These are phyloP conservation scores for Sebastes itinus DNA, from an alignment of 2,797 vertebrate species.

Conservation along the genomic window DNA sequence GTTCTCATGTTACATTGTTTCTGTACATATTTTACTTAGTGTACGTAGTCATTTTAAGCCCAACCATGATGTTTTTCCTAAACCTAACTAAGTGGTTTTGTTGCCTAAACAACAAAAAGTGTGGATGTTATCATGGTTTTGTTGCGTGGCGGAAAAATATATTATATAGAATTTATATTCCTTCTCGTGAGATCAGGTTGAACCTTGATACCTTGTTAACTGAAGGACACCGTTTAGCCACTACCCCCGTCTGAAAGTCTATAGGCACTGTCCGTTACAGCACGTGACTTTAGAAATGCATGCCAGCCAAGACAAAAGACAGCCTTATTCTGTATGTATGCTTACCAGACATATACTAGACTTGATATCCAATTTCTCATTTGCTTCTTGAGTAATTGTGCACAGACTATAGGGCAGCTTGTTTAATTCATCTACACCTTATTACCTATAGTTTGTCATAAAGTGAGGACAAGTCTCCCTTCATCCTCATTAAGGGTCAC, in stretches of 20 bases:
- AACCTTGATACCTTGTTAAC: background rate
- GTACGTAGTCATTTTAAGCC: too few species aligned
- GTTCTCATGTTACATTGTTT: too few species aligned
- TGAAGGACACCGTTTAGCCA: background rate
- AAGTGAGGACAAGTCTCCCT: conserved; percentile 66
- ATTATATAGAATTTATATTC: too few species aligned
- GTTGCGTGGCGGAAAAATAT: too few species aligned
- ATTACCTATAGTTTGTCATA: conserved; percentile 75
- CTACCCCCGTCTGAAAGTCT: background rate
- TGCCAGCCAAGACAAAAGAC: background rate
- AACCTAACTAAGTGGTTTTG: too few species aligned
- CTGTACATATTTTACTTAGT: too few species aligned
- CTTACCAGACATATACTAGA: background rate
- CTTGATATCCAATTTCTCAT: background rate
- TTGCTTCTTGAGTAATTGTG: background rate
- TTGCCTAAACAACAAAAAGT: too few species aligned
- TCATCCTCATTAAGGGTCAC: conserved; percentile 80
- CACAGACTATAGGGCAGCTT: conserved; percentile 20
- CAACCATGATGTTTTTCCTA: too few species aligned
- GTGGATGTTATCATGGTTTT: too few species aligned
- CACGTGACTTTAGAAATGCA: background rate
- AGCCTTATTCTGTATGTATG: background rate
- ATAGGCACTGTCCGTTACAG: background rate
- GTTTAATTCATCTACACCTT: conserved; percentile 46
- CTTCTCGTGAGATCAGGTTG: too few species aligned